These are phyloP conservation scores for Drosophila multiciliata DNA, from an alignment of 2,888 invertebrate species.

Conservation along the genomic window DNA sequence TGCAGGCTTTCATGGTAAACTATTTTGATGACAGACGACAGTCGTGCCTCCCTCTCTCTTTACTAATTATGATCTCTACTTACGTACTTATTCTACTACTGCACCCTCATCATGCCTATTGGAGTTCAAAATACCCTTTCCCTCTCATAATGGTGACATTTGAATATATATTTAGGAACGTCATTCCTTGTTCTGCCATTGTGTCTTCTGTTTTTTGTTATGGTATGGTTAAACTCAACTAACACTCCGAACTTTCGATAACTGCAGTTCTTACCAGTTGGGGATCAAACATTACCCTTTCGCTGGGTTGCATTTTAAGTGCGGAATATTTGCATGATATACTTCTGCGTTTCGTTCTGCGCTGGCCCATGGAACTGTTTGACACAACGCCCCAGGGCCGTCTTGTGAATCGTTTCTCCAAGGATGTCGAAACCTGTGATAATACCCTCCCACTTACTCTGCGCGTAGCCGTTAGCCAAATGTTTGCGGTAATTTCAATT, in stretches of 20 bases:
- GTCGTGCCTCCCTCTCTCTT: background rate
- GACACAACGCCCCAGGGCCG: constrained; percentile 92
- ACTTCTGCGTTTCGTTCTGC: constrained; percentile 88
- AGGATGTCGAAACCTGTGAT: constrained; percentile 87
- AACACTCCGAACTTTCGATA: constrained; percentile 14
- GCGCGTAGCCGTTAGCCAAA: constrained; percentile 82
- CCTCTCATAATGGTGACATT: constrained; percentile 6
- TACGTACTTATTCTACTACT: constrained; percentile 3
- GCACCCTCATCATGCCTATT: background rate
- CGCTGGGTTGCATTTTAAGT: constrained; percentile 86
- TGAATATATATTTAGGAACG: background rate
- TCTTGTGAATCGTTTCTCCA: constrained; percentile 89
- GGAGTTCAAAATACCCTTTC: background rate
- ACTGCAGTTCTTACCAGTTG: constrained; percentile 81
- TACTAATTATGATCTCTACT: constrained; percentile 5
- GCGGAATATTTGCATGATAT: constrained; percentile 87
- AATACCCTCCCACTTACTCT: constrained; percentile 85
- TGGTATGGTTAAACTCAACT: background rate
- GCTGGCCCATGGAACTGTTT: constrained; percentile 90
- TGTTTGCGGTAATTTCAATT: constrained; percentile 83
- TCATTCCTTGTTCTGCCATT: background rate
- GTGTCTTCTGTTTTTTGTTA: background rate
- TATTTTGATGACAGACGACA: constrained; percentile 9
- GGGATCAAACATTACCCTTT: constrained; percentile 82
- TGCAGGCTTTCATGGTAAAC: constrained; percentile 85